Evolutionary conservation across 2,113 vertebrate genomes (phyloP).

Genomic region (Melanostigma gelatinosum): DNA sequence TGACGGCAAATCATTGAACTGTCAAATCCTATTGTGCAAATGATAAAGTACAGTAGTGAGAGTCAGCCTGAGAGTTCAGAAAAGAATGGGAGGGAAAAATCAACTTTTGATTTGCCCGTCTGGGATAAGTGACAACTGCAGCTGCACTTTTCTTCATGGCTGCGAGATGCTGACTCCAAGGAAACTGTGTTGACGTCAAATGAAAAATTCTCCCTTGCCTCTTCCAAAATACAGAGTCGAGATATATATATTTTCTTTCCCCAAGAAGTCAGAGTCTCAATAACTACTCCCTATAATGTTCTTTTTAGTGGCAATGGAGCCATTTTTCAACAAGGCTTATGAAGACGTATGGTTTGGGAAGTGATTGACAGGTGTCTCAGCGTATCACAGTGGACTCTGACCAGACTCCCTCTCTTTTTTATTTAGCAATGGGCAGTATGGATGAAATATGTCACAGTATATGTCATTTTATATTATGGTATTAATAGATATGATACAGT

Average conservation of each 20-base stretch:
- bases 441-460: neutral
- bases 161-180: slow-evolving; percentile 35
- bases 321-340: neutral
- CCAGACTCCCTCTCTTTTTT: neutral
- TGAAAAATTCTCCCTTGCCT: slow-evolving; percentile 23
- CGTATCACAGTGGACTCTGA: neutral
- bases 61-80: slow-evolving; percentile 34
- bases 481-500: neutral
- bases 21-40: slow-evolving; percentile 20
- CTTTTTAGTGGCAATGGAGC: neutral
- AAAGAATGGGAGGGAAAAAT: slow-evolving; percentile 13
- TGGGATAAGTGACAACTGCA: slow-evolving; percentile 41
- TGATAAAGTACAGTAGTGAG: slow-evolving; percentile 38
- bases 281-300: neutral
- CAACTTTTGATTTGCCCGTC: slow-evolving; percentile 46
- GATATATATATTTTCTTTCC: neutral
- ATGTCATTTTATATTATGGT: neutral
- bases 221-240: slow-evolving; percentile 5
- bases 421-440: neutral
- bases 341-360: neutral
- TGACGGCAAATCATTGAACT: slow-evolving; percentile 44
- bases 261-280: neutral
- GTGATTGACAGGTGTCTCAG: neutral
- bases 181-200: slow-evolving; percentile 35
- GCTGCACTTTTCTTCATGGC: slow-evolving; percentile 38